Evolutionary conservation across 2,797 vertebrate genomes (phyloP), one percentile per base, ranked within the genome.

Genomic region (Brachymystax lenok): DNA sequence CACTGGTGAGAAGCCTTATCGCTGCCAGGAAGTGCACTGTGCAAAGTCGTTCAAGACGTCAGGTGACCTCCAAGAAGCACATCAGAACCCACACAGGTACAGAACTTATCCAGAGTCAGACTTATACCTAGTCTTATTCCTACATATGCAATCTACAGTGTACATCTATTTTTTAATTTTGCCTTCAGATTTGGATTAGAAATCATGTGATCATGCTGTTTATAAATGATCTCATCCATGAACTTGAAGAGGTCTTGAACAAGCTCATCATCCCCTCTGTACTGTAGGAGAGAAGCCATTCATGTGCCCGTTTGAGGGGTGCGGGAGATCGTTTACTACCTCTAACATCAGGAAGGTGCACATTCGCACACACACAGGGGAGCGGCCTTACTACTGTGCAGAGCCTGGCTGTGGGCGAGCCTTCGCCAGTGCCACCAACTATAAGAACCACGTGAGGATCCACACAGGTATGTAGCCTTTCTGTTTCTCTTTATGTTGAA

Each of bases 1-100:
- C 88, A 97, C 96, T 12, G 96, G 96, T 69, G 96, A 97, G 87
- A 97, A 96, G 90, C 96, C 96, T 16, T 97, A 97, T 73, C 88
- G 94, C 35, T 97, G 96, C 91, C 95, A 95, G 19, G 96, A 97
- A 82, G 93, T 95, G 75, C 96, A 96, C 76, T 97, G 96, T 89
- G 95, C 93, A 77, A 97, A 96, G 27, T 96, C 95, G 54, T 97
- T 97, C 88, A 97, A 96, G 90, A 97, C 96, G n/a, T 97, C 96
- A 35, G 96, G 96, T 81, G 96, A 96, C 82, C 88, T 97, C 69
- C 96, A 96, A 88, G n/a, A 96, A 96, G 88, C 96, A 97, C 75
- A 96, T 96, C 74, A 90, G 96, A 81, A 97, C 96, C 74, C 96
- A 97, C 86, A 97, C 96, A 93, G 96, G 96, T 97, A 33, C 50